Evolutionary conservation across 64 coral and sea anemone species (phyloP).

Genomic region (Trachythela sp.): DNA sequence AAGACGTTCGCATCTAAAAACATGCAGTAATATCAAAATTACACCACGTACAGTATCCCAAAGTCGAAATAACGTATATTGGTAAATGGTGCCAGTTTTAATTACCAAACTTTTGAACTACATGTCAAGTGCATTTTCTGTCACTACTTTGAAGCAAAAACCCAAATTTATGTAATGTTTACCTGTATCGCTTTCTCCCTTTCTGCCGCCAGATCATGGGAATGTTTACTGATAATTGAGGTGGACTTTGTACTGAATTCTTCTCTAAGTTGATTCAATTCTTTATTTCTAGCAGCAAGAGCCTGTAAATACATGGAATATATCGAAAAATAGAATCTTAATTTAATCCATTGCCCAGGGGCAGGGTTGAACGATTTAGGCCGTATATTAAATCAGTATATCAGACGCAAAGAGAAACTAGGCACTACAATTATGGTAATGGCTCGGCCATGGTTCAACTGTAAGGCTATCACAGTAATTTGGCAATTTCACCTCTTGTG

Average conservation of each 20-base stretch:
- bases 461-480: not conserved
- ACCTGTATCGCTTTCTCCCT: constrained; percentile 59
- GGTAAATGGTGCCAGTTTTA: no score
- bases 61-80: no score
- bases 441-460: no score
- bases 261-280: constrained; percentile 43
- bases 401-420: no score
- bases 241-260: constrained; percentile 53
- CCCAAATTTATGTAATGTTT: no score
- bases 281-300: constrained; percentile 52
- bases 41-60: not conserved
- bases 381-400: no score
- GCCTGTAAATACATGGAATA: constrained; percentile 34
- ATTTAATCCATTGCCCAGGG: no score
- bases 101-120: no score
- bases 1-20: constrained; percentile 37
- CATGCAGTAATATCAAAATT: not conserved
- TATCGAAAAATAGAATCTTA: not conserved
- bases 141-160: no score
- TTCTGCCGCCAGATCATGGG: constrained; percentile 65
- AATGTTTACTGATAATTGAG: constrained; percentile 60
- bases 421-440: no score
- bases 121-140: no score
- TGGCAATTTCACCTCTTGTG: not conserved
- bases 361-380: no score